phyloP scores from a whole-genome alignment of 2,113 vertebrate species.

The Parotia lawesii region DNA sequence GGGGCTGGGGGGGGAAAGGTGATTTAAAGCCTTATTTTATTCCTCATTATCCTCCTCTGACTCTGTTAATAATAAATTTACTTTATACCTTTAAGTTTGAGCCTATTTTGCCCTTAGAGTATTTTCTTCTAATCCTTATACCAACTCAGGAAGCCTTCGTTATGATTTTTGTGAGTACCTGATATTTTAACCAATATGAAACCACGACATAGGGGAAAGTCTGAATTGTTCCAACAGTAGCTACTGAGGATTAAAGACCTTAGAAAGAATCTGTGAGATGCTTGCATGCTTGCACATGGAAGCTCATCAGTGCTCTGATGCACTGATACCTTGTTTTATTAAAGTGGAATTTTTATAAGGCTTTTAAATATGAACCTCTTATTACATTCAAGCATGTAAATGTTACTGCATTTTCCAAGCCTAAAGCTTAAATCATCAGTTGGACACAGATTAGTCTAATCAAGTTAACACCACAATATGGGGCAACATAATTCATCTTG shows the following conservation, averaged over 20 bases:
- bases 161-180: background rate
- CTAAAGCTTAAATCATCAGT: background rate
- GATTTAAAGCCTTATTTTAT: background rate
- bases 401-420: background rate
- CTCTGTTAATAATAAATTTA: background rate
- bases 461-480: background rate
- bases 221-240: background rate
- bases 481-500: background rate
- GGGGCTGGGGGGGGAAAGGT: background rate
- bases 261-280: background rate
- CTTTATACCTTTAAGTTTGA: background rate
- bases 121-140: background rate
- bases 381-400: background rate
- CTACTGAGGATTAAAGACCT: background rate
- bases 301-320: background rate
- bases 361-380: background rate
- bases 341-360: constrained; percentile 9
- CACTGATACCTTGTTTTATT: constrained; percentile 23
- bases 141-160: background rate
- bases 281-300: background rate
- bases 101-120: background rate
- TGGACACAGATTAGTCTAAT: background rate
- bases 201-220: background rate
- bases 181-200: background rate
- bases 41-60: background rate